Conservation (phyloP, 2,113 vertebrate species). For the Isurus oxyrinchus region DNA sequence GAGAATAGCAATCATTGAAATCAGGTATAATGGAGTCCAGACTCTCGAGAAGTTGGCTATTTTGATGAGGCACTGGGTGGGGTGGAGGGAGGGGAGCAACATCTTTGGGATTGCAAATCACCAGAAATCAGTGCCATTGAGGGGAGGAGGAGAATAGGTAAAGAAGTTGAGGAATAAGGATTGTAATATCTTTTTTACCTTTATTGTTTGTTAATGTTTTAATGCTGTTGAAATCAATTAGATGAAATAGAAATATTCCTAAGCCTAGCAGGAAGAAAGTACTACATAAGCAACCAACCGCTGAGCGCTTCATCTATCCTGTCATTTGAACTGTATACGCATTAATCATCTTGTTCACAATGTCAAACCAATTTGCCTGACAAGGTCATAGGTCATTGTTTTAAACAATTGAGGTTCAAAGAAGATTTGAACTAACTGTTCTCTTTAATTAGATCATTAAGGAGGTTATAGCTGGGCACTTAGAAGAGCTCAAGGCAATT, state of each 20-base stretch:
- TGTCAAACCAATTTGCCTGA: neutral
- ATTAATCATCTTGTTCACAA: neutral
- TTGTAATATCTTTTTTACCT: neutral
- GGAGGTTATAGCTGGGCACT: too few relatives aligned
- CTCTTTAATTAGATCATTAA: neutral
- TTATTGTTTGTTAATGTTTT: neutral
- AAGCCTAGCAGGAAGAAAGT: neutral
- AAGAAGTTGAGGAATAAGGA: neutral
- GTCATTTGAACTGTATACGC: neutral
- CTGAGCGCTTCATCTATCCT: neutral
- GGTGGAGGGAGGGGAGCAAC: neutral
- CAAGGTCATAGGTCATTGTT: neutral
- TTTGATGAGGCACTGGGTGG: neutral
- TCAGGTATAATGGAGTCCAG: neutral
- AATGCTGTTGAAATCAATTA: neutral
- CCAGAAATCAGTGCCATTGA: neutral
- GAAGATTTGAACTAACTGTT: neutral
- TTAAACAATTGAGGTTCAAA: neutral
- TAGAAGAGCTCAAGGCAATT: too few relatives aligned
- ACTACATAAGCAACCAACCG: neutral
- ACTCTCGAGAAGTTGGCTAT: neutral
- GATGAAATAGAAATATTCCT: neutral
- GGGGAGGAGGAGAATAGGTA: neutral
- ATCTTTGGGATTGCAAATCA: neutral
- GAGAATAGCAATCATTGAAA: neutral